Evolutionary conservation across 2,888 invertebrate species (phyloP).

Genomic region (Cheilosia impressa): DNA sequence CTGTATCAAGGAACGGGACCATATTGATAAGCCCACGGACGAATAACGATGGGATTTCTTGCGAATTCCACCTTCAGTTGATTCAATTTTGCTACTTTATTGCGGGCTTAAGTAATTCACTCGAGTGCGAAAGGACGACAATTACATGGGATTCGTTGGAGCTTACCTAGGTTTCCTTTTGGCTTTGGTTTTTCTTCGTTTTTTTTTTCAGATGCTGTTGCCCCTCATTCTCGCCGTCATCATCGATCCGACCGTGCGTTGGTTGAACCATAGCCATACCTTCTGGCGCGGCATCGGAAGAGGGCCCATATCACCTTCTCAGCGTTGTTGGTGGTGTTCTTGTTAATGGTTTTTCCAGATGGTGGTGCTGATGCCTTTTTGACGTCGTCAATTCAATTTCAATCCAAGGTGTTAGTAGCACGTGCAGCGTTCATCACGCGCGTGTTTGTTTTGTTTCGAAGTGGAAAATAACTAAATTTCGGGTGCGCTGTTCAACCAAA

Average conservation of each 20-base stretch:
- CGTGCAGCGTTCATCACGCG: conserved; percentile 57
- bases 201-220: background rate
- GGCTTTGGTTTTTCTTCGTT: background rate
- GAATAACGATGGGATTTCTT: conserved; percentile 57
- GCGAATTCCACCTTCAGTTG: conserved; percentile 67
- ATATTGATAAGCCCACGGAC: conserved; percentile 68
- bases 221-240: no score
- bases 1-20: conserved; percentile 27
- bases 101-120: conserved; percentile 71
- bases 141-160: conserved; percentile 66
- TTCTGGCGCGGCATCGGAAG: conserved; percentile 6
- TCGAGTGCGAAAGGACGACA: conserved; percentile 71
- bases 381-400: conserved; percentile 63
- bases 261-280: no score
- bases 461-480: conserved; percentile 61
- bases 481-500: conserved; percentile 22
- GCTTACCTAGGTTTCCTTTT: conserved; percentile 41
- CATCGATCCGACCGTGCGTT: no score
- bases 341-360: conserved; percentile 65
- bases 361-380: conserved; percentile 55
- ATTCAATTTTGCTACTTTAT: conserved; percentile 73
- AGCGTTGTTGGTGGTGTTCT: conserved; percentile 35
- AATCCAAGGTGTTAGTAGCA: conserved; percentile 50
- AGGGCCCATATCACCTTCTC: conserved; percentile 30
- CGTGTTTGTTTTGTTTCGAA: conserved; percentile 54